Percentiles rank a stretch among this genome's conserved stretches.
These are phyloP conservation scores for Tinea pellionella DNA, from an alignment of 2,888 invertebrate genomes.

Conservation along the genomic window DNA sequence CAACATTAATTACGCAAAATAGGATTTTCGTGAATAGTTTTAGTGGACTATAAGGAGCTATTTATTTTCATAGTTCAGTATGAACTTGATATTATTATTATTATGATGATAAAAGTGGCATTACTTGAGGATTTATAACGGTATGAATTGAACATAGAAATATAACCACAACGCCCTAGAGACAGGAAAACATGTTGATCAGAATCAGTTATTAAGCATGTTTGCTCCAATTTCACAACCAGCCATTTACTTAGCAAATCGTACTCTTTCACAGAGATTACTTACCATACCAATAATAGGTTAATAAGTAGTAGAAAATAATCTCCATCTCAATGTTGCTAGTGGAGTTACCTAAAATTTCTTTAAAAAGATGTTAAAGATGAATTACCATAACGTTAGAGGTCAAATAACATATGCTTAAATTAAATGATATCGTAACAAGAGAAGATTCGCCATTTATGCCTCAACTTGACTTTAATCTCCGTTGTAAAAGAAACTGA, in stretches of 20 bases:
- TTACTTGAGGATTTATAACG: neutral
- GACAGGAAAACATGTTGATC: slow-evolving; percentile 41
- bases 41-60: too few relatives aligned
- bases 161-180: slow-evolving; percentile 49
- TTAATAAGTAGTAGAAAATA: slow-evolving; percentile 21
- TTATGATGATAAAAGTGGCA: too few relatives aligned
- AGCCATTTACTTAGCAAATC: slow-evolving; percentile 29
- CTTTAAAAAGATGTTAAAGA: too few relatives aligned
- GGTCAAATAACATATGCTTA: too few relatives aligned
- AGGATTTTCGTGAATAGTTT: too few relatives aligned
- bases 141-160: slow-evolving; percentile 21
- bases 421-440: neutral
- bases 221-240: slow-evolving; percentile 43
- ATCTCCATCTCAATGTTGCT: neutral
- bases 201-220: slow-evolving; percentile 36
- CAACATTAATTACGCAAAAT: too few relatives aligned
- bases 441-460: neutral
- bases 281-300: slow-evolving; percentile 33
- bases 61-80: too few relatives aligned
- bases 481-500: slow-evolving; percentile 9
- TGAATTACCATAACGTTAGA: too few relatives aligned
- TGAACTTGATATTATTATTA: too few relatives aligned
- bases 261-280: slow-evolving; percentile 26
- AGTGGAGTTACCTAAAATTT: too few relatives aligned
- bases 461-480: slow-evolving; percentile 5